Base-by-base conservation (phyloP, 2,797 vertebrate species). In the Tiaroga cobitis region DNA sequence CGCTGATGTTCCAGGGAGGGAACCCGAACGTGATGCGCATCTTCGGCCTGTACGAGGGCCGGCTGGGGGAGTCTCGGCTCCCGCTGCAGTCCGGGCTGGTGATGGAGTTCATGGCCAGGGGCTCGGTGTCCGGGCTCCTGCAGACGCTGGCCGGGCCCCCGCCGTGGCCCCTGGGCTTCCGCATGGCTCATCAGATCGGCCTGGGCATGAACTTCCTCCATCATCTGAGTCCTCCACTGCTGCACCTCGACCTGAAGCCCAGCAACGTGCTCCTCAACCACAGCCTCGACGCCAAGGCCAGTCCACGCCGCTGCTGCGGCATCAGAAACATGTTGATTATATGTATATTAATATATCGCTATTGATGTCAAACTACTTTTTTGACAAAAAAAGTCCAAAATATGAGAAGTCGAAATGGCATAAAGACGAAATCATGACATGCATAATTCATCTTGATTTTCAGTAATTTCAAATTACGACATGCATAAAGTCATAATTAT, bases 161-260 rank as follows among this genome's bases (percentile, higher is more conserved):
- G 0, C 94, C 92, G 2, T 95, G 91, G 92, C 90, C 94, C 0
- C 86, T 96, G 85, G 84, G 88, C 72, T 92, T 93, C 90, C 92
- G 94, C 65, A 86, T 95, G 80, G 85, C 89, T 46, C 90, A 96
- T 76, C 92, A 96, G 85, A 91, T 95, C 32, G 91, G 94, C 51
- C 86, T 95, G 87, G 95, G 95, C 34, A 93, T 96, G 82, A 96
- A 96, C 92, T 96, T 93, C 88, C 95, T 96, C 32, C 95, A 96
- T 91, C 91, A 41, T 16, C 89, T 93, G 8, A 4, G 43, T 0
- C 93, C 94, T 2, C 81, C 94, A 0, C 19, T 96, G 56, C 92
- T 96, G 29, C 95, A 96, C 82, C 85, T 94, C 83, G 95, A 96
- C 87, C 91, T 96, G 90, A 96, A 96, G 89, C 94, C 95, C 86